Evolutionary conservation across 2,797 vertebrate species (phyloP).

Genomic region (Okamejei kenojei): DNA sequence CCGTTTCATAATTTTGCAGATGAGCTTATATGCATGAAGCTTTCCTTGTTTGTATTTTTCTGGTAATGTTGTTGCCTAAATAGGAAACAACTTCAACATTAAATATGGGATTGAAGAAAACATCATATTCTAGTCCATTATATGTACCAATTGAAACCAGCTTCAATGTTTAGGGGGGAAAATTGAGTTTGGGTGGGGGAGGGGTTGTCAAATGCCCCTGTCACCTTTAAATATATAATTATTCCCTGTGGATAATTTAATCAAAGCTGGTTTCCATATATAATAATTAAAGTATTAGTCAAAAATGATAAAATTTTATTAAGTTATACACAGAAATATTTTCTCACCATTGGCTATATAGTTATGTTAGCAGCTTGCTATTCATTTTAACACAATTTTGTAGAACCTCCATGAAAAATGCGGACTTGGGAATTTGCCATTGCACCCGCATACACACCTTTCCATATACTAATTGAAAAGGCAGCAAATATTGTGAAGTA

Average conservation of each 20-base stretch:
- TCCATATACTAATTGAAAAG: not conserved
- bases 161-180: not conserved
- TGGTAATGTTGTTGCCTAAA: conserved; percentile 89
- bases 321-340: not conserved
- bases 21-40: conserved; percentile 94
- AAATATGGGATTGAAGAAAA: not conserved
- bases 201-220: no score
- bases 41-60: conserved; percentile 98
- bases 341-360: not conserved
- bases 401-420: not conserved
- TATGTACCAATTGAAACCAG: not conserved
- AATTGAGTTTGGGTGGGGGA: no score
- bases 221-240: no score
- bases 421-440: not conserved
- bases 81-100: not conserved
- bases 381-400: not conserved
- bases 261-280: not conserved
- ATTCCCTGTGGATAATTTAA: no score
- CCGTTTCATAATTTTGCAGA: conserved; percentile 98
- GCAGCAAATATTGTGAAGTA: not conserved
- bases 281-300: not conserved
- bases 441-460: not conserved
- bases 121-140: not conserved
- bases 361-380: not conserved
- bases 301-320: not conserved